phyloP scores from a whole-genome alignment of 1,140 invertebrate species.

The Mactra quadrangularis region DNA sequence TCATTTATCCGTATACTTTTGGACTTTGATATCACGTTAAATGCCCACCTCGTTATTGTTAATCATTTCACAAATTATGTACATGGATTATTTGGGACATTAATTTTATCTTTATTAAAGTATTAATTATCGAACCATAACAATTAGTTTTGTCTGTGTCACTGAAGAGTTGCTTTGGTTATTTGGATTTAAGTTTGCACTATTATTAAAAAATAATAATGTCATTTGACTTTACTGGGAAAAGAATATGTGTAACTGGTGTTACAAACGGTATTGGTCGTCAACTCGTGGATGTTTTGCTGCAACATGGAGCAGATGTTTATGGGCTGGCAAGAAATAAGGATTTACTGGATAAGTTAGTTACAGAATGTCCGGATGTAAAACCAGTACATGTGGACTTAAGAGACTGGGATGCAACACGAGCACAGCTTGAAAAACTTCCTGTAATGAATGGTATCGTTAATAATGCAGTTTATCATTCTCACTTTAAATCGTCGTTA shows the following conservation, averaged over 20 bases:
- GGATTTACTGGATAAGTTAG: background rate
- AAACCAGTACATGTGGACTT: conserved; percentile 83
- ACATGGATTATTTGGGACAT: too few relatives aligned
- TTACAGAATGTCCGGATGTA: conserved; percentile 84
- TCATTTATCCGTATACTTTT: too few relatives aligned
- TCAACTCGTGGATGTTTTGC: background rate
- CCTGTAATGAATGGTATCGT: conserved; percentile 89
- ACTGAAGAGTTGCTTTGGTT: too few relatives aligned
- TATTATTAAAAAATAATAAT: too few relatives aligned
- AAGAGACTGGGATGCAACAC: conserved; percentile 89
- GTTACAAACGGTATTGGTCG: conserved; percentile 50
- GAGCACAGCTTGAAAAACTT: conserved; percentile 85
- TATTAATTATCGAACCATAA: too few relatives aligned
- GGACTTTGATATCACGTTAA: too few relatives aligned
- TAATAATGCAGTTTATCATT: conserved; percentile 91
- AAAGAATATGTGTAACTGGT: conserved; percentile 36
- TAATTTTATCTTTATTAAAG: too few relatives aligned
- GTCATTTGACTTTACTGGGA: conserved; percentile 25
- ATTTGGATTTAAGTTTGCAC: too few relatives aligned
- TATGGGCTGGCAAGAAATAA: conserved; percentile 31
- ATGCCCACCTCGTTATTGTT: too few relatives aligned
- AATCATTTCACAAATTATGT: too few relatives aligned
- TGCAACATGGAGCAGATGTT: conserved; percentile 26
- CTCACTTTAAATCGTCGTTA: conserved; percentile 86
- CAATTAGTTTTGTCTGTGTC: too few relatives aligned